Conservation (phyloP, 2,888 invertebrate genomes). For the Himalopsyche kuldschensis region DNA sequence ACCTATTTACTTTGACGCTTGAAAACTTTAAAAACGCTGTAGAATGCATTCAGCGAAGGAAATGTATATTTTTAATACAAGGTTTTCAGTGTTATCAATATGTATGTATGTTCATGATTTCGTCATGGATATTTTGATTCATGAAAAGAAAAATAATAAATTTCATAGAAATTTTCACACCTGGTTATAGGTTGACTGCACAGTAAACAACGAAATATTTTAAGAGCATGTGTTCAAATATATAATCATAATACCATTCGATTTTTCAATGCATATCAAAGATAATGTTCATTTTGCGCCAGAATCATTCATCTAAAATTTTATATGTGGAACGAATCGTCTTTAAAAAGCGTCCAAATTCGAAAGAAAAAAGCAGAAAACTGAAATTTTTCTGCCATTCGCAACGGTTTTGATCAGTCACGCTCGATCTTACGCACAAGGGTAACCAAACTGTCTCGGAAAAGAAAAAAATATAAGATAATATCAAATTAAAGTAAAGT, state of each 20-base stretch:
- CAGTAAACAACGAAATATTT: slow-evolving; percentile 12
- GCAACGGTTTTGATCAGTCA: slow-evolving; percentile 45
- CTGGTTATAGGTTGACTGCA: slow-evolving; percentile 27
- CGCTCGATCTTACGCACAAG: slow-evolving; percentile 6
- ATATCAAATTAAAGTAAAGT: too few species aligned
- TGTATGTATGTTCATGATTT: background rate
- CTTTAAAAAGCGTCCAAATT: slow-evolving; percentile 63
- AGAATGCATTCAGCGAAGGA: too few species aligned
- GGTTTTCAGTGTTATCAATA: background rate
- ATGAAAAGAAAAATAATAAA: slow-evolving; percentile 9
- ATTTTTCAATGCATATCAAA: slow-evolving; percentile 7
- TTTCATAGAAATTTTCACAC: slow-evolving; percentile 34
- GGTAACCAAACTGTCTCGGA: background rate
- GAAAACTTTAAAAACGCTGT: too few species aligned
- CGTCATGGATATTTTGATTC: background rate
- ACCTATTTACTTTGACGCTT: too few species aligned
- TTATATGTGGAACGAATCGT: slow-evolving; percentile 50
- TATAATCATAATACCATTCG: slow-evolving; percentile 6
- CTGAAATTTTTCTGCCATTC: slow-evolving; percentile 62
- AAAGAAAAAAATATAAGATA: too few species aligned
- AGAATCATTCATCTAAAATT: slow-evolving; percentile 32
- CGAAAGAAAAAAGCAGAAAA: slow-evolving; percentile 63
- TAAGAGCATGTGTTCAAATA: slow-evolving; percentile 7
- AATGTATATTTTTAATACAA: background rate
- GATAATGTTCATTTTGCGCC: slow-evolving; percentile 10